Base-by-base conservation (phyloP, 2,888 invertebrate genomes). In the Osmoderma eremita region DNA sequence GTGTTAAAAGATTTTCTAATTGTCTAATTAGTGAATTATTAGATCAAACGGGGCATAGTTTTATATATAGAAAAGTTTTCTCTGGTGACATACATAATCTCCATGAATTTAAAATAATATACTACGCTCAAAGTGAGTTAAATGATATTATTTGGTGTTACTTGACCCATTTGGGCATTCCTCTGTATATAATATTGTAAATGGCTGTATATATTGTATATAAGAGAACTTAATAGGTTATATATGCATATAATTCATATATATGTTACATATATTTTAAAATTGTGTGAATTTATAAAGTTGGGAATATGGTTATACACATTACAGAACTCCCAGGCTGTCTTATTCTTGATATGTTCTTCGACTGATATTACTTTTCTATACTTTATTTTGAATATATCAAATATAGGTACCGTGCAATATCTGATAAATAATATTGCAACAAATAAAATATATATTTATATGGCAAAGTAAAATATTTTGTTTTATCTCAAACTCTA, bases 131-230 rank as follows among this genome's bases (percentile, higher is more conserved):
- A 79, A 76, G 74, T 71, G 72, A 75, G 65, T 67, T 48, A 64
- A 54, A 64, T 68, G 65, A 67, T 67, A 67, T 67, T 68, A 74
- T 75, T 76, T 76, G 74, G 73, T 77, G 77, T 78, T 78, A 78
- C 74, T 75, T 75, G 76, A 76, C 78, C 79, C 72, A 72, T 71
- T 71, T 70, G 80, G 81, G 79, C 78, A 79, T 80, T 81, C 80
- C 79, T 78, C 72, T 79, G 78, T 80, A 80, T 67, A 79, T 78
- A 78, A 69, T 74, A 67, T 74, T 76, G 75, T 76, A 77, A 72
- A 73, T 77, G 76, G 75, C 69, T 81, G 79, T 80, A 79, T 74
- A 81, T 79, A 79, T 65, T 82, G 81, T 81, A 82, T 71, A 81
- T 80, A 80, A 80, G 80, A 80, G 80, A 75, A 76, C 65, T 63